Evolutionary conservation across 2,888 invertebrate species (phyloP).

Genomic region (Erynnis tages): DNA sequence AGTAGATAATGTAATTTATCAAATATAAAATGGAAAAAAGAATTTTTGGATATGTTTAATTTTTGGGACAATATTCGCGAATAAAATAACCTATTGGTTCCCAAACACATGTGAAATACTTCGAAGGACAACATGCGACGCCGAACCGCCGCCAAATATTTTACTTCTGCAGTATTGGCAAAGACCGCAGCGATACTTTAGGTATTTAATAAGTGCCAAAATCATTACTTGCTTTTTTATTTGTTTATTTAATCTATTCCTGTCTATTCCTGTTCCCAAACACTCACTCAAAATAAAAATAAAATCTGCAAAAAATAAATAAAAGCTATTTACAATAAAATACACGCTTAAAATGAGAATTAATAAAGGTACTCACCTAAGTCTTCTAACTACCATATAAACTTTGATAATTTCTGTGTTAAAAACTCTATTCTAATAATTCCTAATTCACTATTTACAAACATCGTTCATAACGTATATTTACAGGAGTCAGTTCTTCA

Average conservation of each 20-base stretch:
- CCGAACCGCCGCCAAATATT: constrained; percentile 7
- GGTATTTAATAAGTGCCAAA: not conserved
- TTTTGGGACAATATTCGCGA: not conserved
- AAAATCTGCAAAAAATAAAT: not conserved
- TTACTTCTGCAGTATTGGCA: constrained; percentile 10
- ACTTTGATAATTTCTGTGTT: constrained; percentile 10
- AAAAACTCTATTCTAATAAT: constrained; percentile 1
- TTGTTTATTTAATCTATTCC: too few species aligned
- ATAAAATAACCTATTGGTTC: not conserved
- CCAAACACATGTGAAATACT: not conserved
- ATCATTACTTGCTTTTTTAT: not conserved
- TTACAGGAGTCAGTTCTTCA: constrained; percentile 4
- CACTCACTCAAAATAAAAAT: too few species aligned
- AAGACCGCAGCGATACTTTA: constrained; percentile 10
- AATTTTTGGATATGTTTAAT: not conserved
- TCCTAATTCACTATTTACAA: constrained; percentile 20
- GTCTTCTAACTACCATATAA: constrained; percentile 21
- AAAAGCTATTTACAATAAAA: not conserved
- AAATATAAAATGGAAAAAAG: too few species aligned
- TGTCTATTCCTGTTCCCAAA: too few species aligned
- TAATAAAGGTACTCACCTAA: constrained; percentile 17
- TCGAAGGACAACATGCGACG: not conserved
- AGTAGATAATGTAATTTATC: too few species aligned
- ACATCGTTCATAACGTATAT: constrained; percentile 15
- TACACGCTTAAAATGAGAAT: not conserved